phyloP scores from a whole-genome alignment of 2,888 invertebrate genomes.

The Melolontha melolontha region DNA sequence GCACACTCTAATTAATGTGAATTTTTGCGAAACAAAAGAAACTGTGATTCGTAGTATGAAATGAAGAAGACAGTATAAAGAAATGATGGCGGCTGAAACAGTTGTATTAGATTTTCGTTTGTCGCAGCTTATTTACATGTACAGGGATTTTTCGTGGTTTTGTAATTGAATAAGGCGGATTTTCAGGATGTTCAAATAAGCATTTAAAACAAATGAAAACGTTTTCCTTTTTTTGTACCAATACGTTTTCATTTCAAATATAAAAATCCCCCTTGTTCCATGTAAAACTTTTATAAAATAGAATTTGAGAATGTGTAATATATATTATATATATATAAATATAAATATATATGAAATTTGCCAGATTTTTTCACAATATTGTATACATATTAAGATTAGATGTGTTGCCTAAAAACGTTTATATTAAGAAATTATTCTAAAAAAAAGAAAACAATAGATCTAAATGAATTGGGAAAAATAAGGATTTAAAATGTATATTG shows the following conservation, averaged over 20 bases:
- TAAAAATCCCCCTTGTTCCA: not conserved
- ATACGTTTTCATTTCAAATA: not conserved
- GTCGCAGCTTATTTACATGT: conserved; percentile 13
- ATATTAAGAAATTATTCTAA: conserved; percentile 30
- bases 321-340: conserved; percentile 28
- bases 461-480: not conserved
- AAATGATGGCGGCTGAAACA: conserved; percentile 27
- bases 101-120: not conserved
- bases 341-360: conserved; percentile 38
- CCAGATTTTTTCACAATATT: conserved; percentile 37
- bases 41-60: conserved; percentile 42
- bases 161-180: not conserved
- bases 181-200: not conserved
- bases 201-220: not conserved
- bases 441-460: conserved; percentile 3
- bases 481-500: conserved; percentile 1
- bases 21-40: conserved; percentile 25
- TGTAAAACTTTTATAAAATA: conserved; percentile 4
- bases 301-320: conserved; percentile 20
- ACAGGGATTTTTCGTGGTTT: conserved; percentile 28
- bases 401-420: conserved; percentile 36
- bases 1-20: not conserved
- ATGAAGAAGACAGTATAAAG: not conserved
- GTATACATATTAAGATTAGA: conserved; percentile 39
- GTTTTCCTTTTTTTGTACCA: not conserved